Base-by-base conservation (phyloP, 2,113 vertebrate genomes). In the Piliocolobus tephrosceles region DNA sequence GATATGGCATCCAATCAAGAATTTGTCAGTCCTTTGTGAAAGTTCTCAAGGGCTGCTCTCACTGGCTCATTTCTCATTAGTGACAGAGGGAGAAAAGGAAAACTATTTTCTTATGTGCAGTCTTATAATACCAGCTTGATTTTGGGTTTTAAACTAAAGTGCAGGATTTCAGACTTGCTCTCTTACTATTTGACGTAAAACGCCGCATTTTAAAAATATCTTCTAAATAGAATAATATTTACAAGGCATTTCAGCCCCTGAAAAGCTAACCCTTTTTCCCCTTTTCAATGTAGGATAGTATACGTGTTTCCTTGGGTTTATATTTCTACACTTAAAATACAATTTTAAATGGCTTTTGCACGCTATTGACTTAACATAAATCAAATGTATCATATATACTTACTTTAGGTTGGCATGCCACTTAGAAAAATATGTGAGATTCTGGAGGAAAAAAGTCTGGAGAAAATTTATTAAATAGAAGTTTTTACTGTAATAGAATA, bases 401-500 rank as follows among this genome's bases (percentile, higher is more conserved):
- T 98, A 99, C 98, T 98, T 98, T 98, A 97, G 96, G 98, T 98
- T 99, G 98, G 98, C 98, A 98, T 97, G 78, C 96, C 68, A 98
- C 97, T 98, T 98, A 98, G 98, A 99, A 99, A 99, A 99, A 99
- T 98, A 99, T 94, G 98, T 97, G 98, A 97, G 98, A 97, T 98
- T 97, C 96, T 98, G 82, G 76, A 61, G 80, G 27, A 35, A 88
- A 97, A 85, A 98, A 98, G 98, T 96, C 98, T 98, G 97, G 97
- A 98, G 98, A 99, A 99, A 99, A 99, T 98, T 97, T 99, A 99
- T 99, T 99, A 99, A 99, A 99, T 98, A 99, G 98, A 98, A 99
- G 97, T 99, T 99, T 99, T 98, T 98, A 98, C 99, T 99, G 99
- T 99, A 99, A 99, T 98, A 98, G 98, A 99, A 99, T 99, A 99